phyloP scores from a whole-genome alignment of 2,797 vertebrate species.

The Phyllotis vaccarum region DNA sequence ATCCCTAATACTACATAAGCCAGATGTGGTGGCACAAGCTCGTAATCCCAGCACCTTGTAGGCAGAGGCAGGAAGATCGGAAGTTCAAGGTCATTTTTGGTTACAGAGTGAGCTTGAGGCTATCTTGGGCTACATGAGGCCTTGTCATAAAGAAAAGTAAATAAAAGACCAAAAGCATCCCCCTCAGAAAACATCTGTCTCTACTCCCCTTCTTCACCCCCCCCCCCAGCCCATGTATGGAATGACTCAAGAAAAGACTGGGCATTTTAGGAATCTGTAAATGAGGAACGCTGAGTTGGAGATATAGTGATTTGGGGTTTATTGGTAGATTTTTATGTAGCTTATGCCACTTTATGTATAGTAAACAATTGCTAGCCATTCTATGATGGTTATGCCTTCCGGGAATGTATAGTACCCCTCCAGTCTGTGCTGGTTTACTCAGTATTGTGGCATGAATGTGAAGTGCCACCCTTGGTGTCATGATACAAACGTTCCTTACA shows the following conservation, averaged over 20 bases:
- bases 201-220: not conserved
- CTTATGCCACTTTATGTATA: not conserved
- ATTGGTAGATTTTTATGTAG: not conserved
- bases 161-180: not conserved
- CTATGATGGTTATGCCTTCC: not conserved
- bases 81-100: not conserved
- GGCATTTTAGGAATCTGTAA: not conserved
- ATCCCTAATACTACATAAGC: not conserved
- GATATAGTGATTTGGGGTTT: not conserved
- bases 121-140: not conserved
- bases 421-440: not conserved
- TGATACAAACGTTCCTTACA: not conserved
- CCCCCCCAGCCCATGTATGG: not conserved
- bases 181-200: not conserved
- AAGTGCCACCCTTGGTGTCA: too few species aligned
- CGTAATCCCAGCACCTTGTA: not conserved
- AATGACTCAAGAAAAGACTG: not conserved
- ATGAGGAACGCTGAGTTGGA: not conserved
- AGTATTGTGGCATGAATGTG: not conserved
- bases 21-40: not conserved
- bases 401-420: not conserved
- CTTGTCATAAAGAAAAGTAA: not conserved
- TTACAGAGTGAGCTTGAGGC: not conserved
- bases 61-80: not conserved
- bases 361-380: not conserved